Evolutionary conservation across 1,140 invertebrate species (phyloP).

Genomic region (Neodiprion lecontei): DNA sequence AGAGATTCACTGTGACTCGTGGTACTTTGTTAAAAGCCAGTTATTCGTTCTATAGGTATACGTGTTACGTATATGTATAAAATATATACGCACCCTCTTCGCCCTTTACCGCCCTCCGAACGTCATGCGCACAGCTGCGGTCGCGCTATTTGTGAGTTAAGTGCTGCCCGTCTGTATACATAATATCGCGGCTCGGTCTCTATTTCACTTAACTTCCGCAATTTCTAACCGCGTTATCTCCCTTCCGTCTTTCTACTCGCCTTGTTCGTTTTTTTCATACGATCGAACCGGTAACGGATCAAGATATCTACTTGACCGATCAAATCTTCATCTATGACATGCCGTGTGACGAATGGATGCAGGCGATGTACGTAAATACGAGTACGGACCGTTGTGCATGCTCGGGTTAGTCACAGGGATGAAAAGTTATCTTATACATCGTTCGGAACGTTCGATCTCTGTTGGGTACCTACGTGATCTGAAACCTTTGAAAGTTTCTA

Average conservation of each 20-base stretch:
- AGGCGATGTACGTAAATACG: neutral
- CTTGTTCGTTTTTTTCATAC: no score
- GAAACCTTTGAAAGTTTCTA: constrained; percentile 3
- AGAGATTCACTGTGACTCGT: constrained; percentile 7
- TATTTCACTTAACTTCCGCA: no score
- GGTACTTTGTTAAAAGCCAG: constrained; percentile 5
- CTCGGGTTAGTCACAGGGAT: neutral
- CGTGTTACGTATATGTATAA: neutral
- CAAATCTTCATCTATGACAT: no score
- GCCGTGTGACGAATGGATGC: neutral
- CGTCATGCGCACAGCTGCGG: neutral
- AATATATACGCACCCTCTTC: no score
- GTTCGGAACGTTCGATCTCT: neutral
- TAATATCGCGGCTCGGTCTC: neutral
- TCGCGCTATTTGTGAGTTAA: neutral
- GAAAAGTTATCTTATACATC: neutral
- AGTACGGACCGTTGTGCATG: neutral
- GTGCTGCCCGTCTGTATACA: neutral
- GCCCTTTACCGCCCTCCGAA: neutral
- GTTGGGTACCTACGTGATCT: neutral
- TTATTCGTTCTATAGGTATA: neutral
- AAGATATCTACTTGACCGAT: no score
- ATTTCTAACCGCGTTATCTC: no score
- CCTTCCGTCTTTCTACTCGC: no score
- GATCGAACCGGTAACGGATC: no score